These are phyloP conservation scores for Hormaphis cornu DNA, from an alignment of 1,140 invertebrate genomes.

Conservation along the genomic window DNA sequence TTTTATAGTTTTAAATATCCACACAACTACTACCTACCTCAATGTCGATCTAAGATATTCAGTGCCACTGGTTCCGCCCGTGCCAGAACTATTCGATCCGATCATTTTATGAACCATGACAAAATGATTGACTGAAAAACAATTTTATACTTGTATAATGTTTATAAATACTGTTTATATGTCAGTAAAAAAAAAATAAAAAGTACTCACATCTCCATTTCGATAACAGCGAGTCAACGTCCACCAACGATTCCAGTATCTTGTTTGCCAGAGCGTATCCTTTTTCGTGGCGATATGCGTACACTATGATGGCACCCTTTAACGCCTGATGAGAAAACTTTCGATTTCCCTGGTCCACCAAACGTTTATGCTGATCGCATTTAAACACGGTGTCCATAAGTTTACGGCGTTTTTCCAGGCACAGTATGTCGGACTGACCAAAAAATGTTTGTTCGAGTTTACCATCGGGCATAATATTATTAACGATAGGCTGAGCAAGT, in stretches of 20 bases:
- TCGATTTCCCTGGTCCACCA: conserved; percentile 74
- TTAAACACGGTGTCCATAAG: conserved; percentile 87
- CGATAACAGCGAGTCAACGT: conserved; percentile 96
- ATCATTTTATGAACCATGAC: conserved; percentile 99
- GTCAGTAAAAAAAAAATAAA: no score
- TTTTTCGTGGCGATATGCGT: conserved; percentile 90
- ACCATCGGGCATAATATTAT: no score
- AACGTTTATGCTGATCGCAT: conserved; percentile 64
- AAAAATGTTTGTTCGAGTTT: not conserved
- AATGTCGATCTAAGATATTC: conserved; percentile 96
- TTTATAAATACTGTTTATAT: not conserved
- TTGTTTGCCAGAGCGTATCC: conserved; percentile 95
- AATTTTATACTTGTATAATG: conserved; percentile 3
- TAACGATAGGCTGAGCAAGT: no score
- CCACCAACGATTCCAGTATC: conserved; percentile 85
- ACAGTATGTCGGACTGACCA: not conserved
- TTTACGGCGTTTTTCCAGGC: conserved; percentile 58
- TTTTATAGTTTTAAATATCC: not conserved
- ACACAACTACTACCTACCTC: conserved; percentile 58
- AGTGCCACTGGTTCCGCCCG: conserved; percentile 95
- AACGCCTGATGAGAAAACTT: conserved; percentile 82
- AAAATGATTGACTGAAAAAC: conserved; percentile 84
- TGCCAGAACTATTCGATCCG: conserved; percentile 89
- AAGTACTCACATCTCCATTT: conserved; percentile 92
- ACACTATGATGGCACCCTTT: conserved; percentile 95